Base-by-base conservation (phyloP, 37 sponge, comb jelly and placozoan genomes). In the Geodia barretti region DNA sequence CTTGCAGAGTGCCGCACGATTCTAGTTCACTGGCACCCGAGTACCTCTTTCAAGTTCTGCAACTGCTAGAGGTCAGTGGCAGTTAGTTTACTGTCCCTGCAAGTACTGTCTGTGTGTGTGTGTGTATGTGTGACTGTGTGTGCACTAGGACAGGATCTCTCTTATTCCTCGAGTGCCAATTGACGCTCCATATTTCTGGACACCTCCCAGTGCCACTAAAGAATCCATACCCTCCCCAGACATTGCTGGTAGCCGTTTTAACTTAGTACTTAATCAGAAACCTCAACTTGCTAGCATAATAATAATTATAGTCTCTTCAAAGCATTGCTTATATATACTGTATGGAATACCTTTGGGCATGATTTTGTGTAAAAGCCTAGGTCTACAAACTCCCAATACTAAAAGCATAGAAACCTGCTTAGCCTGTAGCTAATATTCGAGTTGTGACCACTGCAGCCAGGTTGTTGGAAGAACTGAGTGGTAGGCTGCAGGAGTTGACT, bases 161-260 rank as follows among this genome's bases (percentile, higher is more conserved):
- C 41, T 88, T 7, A 5, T 88, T n/a, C 78, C 77, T 38, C 25
- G 63, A n/a, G 41, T 88, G 0, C 74, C 68, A 25, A 40, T 41
- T 7, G 65, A 77, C 21, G 88, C 79, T 28, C 20, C 74, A 0
- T 88, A 83, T 66, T 88, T 88, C 60, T 88, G 88, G 88, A 71
- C 1, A 2, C 83, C 28, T 47, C 88, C 88, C 32, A 28, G 40
- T 26, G 19, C 17, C 24, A 26, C n/a, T 31, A 83, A 25, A 23
- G 54, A 37, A 2, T n/a, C 47, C 31, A 40, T 28, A 36, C 43
- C 42, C 1, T 61, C 35, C 34, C 42, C 58, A 58, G 61, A 43
- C 1, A 81, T 72, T 59, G 62, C 72, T 69, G 82, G 82, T 81
- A 30, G 14, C 17, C 2, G n/a, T n/a, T n/a, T n/a, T n/a, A n/a